A percentile compares a stretch with the other conserved stretches of the same genome.
Conservation (phyloP, 2,113 vertebrate species). For the Rhinoderma darwinii region DNA sequence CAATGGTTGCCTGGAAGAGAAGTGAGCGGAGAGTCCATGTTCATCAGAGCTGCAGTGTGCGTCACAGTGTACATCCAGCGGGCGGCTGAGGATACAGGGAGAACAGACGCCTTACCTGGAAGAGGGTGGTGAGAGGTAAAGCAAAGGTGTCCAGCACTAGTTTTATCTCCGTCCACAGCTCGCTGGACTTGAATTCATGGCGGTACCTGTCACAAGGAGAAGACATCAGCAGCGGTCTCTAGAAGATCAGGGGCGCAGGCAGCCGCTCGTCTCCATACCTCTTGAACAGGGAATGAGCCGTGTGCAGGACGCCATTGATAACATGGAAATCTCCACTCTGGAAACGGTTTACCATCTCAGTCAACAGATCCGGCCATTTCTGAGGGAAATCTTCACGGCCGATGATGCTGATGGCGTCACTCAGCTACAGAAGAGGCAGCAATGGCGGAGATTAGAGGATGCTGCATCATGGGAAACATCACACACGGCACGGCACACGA, state of each 20-base stretch:
- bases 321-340: constrained; percentile 97
- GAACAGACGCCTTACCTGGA: constrained; percentile 82
- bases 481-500: background rate
- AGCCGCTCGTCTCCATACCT: constrained; percentile 73
- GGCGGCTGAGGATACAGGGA: background rate
- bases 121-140: constrained; percentile 91
- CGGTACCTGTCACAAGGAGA: constrained; percentile 83
- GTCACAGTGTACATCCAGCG: background rate
- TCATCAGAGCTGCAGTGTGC: background rate
- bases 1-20: constrained; percentile 89
- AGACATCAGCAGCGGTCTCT: background rate
- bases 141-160: constrained; percentile 96
- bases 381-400: constrained; percentile 97
- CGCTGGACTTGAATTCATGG: constrained; percentile 98
- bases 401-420: constrained; percentile 97
- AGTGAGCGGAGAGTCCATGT: constrained; percentile 17
- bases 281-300: constrained; percentile 96
- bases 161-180: constrained; percentile 97
- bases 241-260: background rate
- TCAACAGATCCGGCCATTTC: constrained; percentile 96
- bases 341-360: constrained; percentile 97
- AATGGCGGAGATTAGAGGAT: background rate
- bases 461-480: background rate
- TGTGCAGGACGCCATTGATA: constrained; percentile 95
- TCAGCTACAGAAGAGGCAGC: constrained; percentile 76